These are phyloP conservation scores for Ptilorrhoa leucosticta DNA, from an alignment of 2,113 vertebrate species.

Conservation along the genomic window DNA sequence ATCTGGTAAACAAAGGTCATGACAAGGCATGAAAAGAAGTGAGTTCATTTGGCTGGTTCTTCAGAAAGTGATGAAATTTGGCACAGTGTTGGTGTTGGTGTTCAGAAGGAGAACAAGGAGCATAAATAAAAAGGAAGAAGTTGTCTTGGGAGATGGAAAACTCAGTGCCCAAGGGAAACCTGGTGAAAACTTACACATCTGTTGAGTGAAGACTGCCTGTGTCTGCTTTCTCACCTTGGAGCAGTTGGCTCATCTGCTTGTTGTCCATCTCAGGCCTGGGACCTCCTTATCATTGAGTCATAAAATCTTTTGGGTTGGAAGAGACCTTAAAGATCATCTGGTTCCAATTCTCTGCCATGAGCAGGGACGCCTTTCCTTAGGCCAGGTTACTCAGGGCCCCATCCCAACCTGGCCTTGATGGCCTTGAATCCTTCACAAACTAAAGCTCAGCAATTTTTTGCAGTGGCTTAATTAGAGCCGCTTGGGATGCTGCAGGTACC, in stretches of 20 bases:
- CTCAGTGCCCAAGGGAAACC: not conserved
- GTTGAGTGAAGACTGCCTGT: not conserved
- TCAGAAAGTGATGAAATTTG: not conserved
- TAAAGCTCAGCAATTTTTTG: not conserved
- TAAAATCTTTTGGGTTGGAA: not conserved
- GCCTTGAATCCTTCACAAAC: not conserved
- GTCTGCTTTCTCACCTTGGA: not conserved
- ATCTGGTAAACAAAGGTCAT: not conserved
- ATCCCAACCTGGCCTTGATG: not conserved
- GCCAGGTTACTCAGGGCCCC: not conserved
- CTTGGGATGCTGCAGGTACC: not conserved
- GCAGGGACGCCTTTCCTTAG: not conserved
- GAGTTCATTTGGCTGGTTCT: not conserved
- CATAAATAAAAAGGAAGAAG: not conserved
- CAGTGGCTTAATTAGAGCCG: not conserved
- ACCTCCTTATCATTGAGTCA: not conserved
- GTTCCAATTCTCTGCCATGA: not conserved
- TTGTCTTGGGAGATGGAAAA: not conserved
- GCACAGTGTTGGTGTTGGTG: not conserved
- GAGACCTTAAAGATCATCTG: not conserved
- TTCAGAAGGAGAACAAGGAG: not conserved
- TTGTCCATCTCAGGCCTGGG: not conserved
- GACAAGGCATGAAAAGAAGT: not conserved
- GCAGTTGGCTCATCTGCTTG: not conserved
- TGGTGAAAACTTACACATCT: not conserved